Base-by-base conservation (phyloP, 2,797 vertebrate species). In the Xiphorhynchus erythropygius region DNA sequence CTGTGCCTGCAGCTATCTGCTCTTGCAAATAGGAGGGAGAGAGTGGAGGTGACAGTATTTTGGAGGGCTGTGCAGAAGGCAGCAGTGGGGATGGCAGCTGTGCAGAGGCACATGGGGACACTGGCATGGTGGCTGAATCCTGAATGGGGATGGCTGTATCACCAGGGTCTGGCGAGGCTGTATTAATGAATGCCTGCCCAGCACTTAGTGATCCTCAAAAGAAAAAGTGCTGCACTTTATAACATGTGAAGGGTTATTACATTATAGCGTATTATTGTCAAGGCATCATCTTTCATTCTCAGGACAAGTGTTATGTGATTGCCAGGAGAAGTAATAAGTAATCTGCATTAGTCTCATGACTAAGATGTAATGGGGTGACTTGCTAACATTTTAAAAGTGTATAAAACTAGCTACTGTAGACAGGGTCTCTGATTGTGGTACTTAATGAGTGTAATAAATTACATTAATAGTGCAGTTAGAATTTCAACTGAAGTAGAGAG, bases 211-310 rank as follows among this genome's bases (percentile, higher is more conserved):
- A 92, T 94, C 93, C 95, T 96, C 91, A 62, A 64, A 95, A 90
- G 90, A 95, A 94, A 93, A 96, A 96, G 81, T 94, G 78, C 91
- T 84, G 79, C 79, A 82, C 93, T 95, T 77, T 90, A 35, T 95
- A 95, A 90, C 95, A 37, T 71, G 87, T 90, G 95, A 96, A 97
- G 90, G 94, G 93, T 96, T 96, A 95, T 96, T 97, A 87, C 82
- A 90, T 96, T 96, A 90, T 75, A 41, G 92, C 23, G 7, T 95
- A 94, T 95, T 95, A 95, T 96, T 96, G 95, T 96, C 95, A 96
- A 95, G 92, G 83, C 91, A 67, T 93, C 85, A 93, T 97, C 92
- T 92, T 95, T 97, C 97, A 95, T 97, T 90, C 94, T 81, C 62
- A 2, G 87, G 92, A 95, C 90, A 90, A 95, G 95, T 71, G 73